Evolutionary conservation across 2,797 vertebrate genomes (phyloP).

Genomic region (Acrossocheilus fasciatus): DNA sequence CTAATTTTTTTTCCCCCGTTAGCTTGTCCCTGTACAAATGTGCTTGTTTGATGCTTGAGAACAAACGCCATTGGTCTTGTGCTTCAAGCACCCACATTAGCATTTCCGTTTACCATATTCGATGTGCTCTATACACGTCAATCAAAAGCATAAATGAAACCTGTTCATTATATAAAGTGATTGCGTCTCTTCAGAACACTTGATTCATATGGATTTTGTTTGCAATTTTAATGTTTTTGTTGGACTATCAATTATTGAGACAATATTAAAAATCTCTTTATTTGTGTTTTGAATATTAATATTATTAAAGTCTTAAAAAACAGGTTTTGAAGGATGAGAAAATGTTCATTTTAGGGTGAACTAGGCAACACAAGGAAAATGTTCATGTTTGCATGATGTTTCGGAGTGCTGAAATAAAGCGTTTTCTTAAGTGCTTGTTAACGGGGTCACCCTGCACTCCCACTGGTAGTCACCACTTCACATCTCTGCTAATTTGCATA

Average conservation of each 20-base stretch:
- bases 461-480: constrained; percentile 5
- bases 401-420: neutral
- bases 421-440: constrained; percentile 14
- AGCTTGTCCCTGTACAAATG: neutral
- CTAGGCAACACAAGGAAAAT: neutral
- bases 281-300: neutral
- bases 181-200: neutral
- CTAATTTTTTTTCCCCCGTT: neutral
- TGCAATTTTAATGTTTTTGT: neutral
- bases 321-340: neutral
- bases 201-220: neutral
- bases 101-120: neutral
- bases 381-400: neutral
- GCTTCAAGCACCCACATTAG: neutral
- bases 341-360: neutral
- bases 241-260: neutral
- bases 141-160: neutral
- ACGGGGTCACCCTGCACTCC: constrained; percentile 15
- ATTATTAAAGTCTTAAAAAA: neutral
- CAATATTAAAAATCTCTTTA: neutral
- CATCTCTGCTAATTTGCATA: constrained; percentile 25
- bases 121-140: neutral
- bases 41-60: neutral
- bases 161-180: neutral
- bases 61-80: neutral